These are phyloP conservation scores for Cephus rjabovi DNA, from an alignment of 2,888 invertebrate species.

Conservation along the genomic window DNA sequence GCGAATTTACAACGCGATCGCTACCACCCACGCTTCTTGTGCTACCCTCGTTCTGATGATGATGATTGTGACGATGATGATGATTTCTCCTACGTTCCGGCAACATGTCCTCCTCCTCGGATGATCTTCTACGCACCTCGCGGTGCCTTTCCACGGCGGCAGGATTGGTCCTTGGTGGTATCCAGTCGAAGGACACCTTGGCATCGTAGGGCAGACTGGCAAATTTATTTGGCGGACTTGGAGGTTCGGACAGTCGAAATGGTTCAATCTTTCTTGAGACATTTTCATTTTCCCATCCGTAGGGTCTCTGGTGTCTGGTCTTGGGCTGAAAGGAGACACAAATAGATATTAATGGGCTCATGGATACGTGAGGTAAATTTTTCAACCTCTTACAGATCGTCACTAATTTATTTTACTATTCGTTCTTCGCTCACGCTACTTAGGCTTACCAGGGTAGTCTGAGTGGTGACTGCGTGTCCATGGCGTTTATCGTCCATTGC, in stretches of 20 bases:
- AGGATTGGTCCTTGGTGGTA: conserved; percentile 78
- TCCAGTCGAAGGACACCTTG: conserved; percentile 67
- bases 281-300: conserved; percentile 76
- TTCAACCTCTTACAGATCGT: background rate
- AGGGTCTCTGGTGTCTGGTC: conserved; percentile 80
- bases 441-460: conserved; percentile 82
- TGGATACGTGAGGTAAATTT: background rate
- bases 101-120: conserved; percentile 42
- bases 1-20: conserved; percentile 12
- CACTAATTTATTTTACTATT: background rate
- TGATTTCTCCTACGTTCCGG: conserved; percentile 11
- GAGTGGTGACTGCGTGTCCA: conserved; percentile 71
- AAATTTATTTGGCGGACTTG: conserved; percentile 74
- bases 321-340: conserved; percentile 73
- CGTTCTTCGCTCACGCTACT: background rate
- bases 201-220: conserved; percentile 77
- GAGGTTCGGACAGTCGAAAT: conserved; percentile 68
- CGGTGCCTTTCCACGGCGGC: conserved; percentile 82
- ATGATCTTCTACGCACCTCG: conserved; percentile 77
- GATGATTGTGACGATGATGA: conserved; percentile 6
- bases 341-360: conserved; percentile 8
- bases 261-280: conserved; percentile 33
- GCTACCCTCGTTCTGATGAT: background rate
- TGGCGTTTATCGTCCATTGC: conserved; percentile 59
- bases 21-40: conserved; percentile 15